phyloP scores from a whole-genome alignment of 1,140 invertebrate species.

The Habropoda laboriosa region DNA sequence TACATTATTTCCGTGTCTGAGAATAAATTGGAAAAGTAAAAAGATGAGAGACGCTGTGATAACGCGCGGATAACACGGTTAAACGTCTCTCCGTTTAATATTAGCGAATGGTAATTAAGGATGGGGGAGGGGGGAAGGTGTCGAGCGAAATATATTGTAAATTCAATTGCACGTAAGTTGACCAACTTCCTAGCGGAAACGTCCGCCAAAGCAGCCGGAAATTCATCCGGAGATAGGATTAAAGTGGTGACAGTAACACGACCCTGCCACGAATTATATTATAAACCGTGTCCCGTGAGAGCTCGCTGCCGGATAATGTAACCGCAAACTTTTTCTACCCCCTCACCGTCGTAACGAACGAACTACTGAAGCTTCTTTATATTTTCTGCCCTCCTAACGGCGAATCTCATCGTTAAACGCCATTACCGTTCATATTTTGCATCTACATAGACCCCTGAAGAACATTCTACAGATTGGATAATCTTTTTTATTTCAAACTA shows the following conservation, averaged over 20 bases:
- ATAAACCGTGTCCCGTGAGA: slow-evolving; percentile 25
- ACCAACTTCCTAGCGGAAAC: slow-evolving; percentile 16
- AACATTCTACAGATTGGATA: no score
- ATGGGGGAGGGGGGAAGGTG: neutral
- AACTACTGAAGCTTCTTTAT: no score
- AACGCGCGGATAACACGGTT: neutral
- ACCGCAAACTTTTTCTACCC: slow-evolving; percentile 5
- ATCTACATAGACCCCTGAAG: no score
- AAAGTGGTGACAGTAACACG: slow-evolving; percentile 40
- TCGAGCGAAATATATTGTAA: slow-evolving; percentile 22
- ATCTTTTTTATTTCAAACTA: no score
- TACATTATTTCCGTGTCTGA: no score
- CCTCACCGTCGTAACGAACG: neutral
- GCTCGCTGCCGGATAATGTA: neutral
- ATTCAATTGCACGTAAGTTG: slow-evolving; percentile 43
- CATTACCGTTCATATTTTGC: no score
- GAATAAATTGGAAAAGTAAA: neutral
- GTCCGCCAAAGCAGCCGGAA: slow-evolving; percentile 36
- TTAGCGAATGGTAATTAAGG: slow-evolving; percentile 21
- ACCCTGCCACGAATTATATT: slow-evolving; percentile 37
- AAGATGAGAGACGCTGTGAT: neutral
- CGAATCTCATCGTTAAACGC: no score
- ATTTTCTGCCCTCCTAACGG: no score
- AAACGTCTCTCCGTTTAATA: neutral
- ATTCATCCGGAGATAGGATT: slow-evolving; percentile 48